Base-by-base conservation (phyloP, 2,888 invertebrate genomes). In the Augiades crinisus region DNA sequence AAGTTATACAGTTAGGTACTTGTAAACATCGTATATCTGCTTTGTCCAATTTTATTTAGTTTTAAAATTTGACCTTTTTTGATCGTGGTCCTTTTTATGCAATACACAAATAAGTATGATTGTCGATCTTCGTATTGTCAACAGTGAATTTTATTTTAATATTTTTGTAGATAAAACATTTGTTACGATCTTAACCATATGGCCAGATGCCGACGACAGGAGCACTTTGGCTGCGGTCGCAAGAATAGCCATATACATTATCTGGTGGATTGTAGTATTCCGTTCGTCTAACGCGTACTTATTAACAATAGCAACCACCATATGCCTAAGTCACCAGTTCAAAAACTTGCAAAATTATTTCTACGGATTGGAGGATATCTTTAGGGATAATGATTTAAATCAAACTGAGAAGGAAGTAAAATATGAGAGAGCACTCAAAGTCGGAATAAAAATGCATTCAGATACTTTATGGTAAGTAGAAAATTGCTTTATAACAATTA, bases 271-370 rank as follows among this genome's bases (percentile, higher is more conserved):
- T 3, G 68, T 70, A 46, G 41, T 73, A 51, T 10, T 55, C 0
- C 63, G 77, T 0, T 31, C 60, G 0, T 60, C 60, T 0, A 62
- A 62, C 0, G 59, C 63, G 0, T 75, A 69, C 50, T 19, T 68
- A 3, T 34, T 74, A 1, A 62, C 71, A 8, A 67, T 73, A 5
- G 54, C 61, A 5, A 53, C 69, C 8, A 67, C 66, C 2, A 66
- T 71, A 8, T 62, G 63, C 12, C 52, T 79, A 14, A 69, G 72
- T 14, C 60, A 72, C 44, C 82, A 81, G 58, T 81, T 64, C 49
- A 68, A 62, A 41, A 75, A 75, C 51, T 43, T 82, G 17, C 65
- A 70, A 16, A 72, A 68, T 13, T 83, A 81, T 57, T 83, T 81
- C 58, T 44, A 54, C 14, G 64, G 58, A 5, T 67, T 82, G 0